These are phyloP conservation scores for Malurus melanocephalus DNA, from an alignment of 2,113 vertebrate genomes.

Conservation along the genomic window DNA sequence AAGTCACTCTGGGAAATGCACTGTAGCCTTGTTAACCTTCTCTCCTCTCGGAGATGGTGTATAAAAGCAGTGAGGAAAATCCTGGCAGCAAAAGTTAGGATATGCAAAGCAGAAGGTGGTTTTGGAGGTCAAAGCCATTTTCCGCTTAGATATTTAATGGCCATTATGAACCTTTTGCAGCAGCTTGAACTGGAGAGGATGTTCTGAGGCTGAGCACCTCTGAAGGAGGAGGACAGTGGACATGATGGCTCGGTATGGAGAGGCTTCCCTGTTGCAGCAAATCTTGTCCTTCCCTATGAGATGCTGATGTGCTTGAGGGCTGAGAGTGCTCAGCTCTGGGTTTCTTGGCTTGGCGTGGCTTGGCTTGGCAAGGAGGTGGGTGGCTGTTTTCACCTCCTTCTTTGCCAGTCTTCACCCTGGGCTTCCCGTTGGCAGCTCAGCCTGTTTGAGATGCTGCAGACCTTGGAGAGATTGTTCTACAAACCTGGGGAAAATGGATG, in stretches of 20 bases:
- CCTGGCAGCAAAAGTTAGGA: background rate
- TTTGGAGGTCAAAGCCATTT: background rate
- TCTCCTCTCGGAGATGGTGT: background rate
- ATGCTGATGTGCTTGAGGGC: background rate
- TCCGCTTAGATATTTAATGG: background rate
- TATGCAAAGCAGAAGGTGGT: background rate
- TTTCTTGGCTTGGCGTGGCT: background rate
- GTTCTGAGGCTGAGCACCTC: background rate
- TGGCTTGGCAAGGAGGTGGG: background rate
- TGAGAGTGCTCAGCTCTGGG: background rate
- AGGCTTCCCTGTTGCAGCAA: background rate
- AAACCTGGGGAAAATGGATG: background rate
- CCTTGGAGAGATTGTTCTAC: background rate
- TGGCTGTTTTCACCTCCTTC: background rate
- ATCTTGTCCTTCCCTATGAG: background rate
- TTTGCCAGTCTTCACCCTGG: background rate
- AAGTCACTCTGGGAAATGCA: background rate
- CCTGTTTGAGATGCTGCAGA: background rate
- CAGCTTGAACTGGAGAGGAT: background rate
- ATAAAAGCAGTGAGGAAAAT: background rate
- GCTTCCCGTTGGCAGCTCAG: background rate
- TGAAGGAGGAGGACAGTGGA: background rate
- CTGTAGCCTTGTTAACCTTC: background rate
- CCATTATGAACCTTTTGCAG: background rate
- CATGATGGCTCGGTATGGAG: accelerated